These are phyloP conservation scores for Dendropsophus ebraccatus DNA, from an alignment of 2,113 vertebrate species.

Conservation along the genomic window DNA sequence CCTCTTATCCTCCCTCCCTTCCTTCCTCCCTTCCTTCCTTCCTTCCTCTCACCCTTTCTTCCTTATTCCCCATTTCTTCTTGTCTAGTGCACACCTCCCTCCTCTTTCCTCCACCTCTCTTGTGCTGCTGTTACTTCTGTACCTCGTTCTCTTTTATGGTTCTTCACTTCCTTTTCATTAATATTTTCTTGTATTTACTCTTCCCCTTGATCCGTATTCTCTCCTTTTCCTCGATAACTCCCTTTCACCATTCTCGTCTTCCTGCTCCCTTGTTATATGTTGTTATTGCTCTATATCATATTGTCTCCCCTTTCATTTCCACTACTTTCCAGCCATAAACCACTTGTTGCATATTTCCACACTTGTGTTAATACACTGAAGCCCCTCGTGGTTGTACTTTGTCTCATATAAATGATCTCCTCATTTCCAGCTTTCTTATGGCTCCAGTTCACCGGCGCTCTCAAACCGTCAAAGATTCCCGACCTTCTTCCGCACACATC, in stretches of 20 bases:
- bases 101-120: too few relatives aligned
- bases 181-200: too few relatives aligned
- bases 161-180: too few relatives aligned
- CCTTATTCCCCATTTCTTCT: too few relatives aligned
- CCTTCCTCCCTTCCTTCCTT: background rate
- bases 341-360: background rate
- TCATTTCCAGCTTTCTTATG: slow-evolving; percentile 83
- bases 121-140: background rate
- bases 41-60: background rate
- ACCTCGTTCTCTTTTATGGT: background rate
- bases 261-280: background rate
- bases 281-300: background rate
- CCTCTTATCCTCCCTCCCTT: background rate
- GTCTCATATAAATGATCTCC: background rate
- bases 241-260: background rate
- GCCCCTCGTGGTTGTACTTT: background rate
- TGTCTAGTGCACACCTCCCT: too few relatives aligned
- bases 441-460: slow-evolving; percentile 91
- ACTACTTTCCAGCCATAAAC: background rate
- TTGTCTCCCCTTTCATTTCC: background rate
- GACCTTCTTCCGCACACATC: slow-evolving; percentile 93
- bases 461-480: slow-evolving; percentile 94
- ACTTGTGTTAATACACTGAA: background rate
- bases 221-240: too few relatives aligned
- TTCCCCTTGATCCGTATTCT: too few relatives aligned